Percentiles rank a stretch among this genome's conserved stretches.
Evolutionary conservation across 2,113 vertebrate species (phyloP).

Genomic region (Carassius gibelio): DNA sequence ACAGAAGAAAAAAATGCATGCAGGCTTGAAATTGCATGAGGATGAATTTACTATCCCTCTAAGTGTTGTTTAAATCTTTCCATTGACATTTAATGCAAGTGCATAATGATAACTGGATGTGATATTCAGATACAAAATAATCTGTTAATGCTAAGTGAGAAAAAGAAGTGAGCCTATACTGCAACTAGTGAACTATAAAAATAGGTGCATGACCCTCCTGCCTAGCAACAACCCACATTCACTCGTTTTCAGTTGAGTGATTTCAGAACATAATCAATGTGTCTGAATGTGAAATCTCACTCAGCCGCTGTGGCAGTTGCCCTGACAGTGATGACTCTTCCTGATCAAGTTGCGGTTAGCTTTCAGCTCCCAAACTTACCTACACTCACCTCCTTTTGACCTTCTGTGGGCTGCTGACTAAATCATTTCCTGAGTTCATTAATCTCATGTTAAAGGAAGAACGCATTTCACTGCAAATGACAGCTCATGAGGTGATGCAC

Average conservation of each 20-base stretch:
- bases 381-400: slow-evolving; percentile 44
- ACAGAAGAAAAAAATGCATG: too few species aligned
- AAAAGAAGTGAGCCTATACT: background rate
- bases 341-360: slow-evolving; percentile 27
- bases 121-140: too few species aligned
- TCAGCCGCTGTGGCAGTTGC: slow-evolving; percentile 8
- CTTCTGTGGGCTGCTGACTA: slow-evolving; percentile 63
- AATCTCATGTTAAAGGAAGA: slow-evolving; percentile 72
- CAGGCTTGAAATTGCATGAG: too few species aligned
- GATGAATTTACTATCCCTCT: too few species aligned
- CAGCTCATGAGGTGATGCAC: slow-evolving; percentile 76
- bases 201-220: background rate
- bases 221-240: slow-evolving; percentile 17
- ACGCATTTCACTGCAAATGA: slow-evolving; percentile 70
- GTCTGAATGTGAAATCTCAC: slow-evolving; percentile 24
- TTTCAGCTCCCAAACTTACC: slow-evolving; percentile 24
- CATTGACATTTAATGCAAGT: too few species aligned
- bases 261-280: slow-evolving; percentile 7
- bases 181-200: background rate
- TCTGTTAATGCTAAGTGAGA: background rate
- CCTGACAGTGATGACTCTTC: slow-evolving; percentile 8
- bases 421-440: slow-evolving; percentile 73
- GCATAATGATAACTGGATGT: too few species aligned
- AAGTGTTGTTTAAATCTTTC: too few species aligned
- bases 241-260: background rate